A percentile compares a stretch with the other conserved stretches of the same genome.
phyloP scores from a whole-genome alignment of 2,888 invertebrate species.

The Ectemnius continuus region DNA sequence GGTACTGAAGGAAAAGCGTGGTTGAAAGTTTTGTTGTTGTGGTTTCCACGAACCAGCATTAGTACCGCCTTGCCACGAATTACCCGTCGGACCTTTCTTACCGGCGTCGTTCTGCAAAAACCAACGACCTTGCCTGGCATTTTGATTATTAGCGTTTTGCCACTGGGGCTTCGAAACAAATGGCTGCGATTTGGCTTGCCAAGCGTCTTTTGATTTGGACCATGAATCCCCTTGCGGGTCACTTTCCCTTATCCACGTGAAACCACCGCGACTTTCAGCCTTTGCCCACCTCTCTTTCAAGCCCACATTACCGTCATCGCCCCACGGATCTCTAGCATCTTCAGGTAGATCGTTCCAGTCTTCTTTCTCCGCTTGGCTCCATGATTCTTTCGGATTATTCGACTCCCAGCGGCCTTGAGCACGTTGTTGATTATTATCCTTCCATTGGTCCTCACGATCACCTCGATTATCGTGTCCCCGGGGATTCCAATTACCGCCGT shows the following conservation, averaged over 20 bases:
- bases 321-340: conserved; percentile 76
- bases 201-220: conserved; percentile 56
- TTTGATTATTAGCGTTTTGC: conserved; percentile 47
- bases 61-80: conserved; percentile 62
- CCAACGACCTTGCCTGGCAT: conserved; percentile 55
- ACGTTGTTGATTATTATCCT: conserved; percentile 53
- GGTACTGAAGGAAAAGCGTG: conserved; percentile 51
- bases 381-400: conserved; percentile 44
- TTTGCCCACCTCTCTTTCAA: conserved; percentile 57
- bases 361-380: conserved; percentile 65
- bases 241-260: conserved; percentile 57
- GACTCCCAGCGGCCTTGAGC: conserved; percentile 58
- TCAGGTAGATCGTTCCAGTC: conserved; percentile 74
- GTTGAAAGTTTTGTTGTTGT: conserved; percentile 55
- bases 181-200: conserved; percentile 56
- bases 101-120: conserved; percentile 30
- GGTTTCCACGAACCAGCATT: conserved; percentile 55
- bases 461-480: conserved; percentile 63
- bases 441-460: conserved; percentile 57
- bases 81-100: conserved; percentile 36
- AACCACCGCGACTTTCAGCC: conserved; percentile 32
- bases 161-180: conserved; percentile 39
- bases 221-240: conserved; percentile 54
- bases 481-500: conserved; percentile 67
- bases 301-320: conserved; percentile 64